These are phyloP conservation scores for Typhlichthys eigenmanni DNA, from an alignment of 2,797 vertebrate genomes.

Conservation along the genomic window DNA sequence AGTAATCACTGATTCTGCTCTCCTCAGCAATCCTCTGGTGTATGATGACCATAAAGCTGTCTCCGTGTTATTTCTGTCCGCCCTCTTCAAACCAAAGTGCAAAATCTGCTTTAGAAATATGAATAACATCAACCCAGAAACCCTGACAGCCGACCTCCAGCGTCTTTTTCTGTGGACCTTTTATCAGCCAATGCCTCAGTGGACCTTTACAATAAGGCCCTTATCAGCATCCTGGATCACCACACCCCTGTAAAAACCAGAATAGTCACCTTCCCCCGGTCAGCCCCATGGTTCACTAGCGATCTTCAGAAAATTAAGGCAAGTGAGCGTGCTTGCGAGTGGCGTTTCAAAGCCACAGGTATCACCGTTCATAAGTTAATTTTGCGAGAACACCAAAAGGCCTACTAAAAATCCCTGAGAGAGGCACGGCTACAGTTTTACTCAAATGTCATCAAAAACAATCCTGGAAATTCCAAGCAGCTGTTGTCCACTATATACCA, in stretches of 20 bases:
- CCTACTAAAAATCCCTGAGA: too few relatives aligned
- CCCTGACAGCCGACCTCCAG: neutral
- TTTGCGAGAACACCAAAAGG: too few relatives aligned
- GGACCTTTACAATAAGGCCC: neutral
- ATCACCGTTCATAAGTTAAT: too few relatives aligned
- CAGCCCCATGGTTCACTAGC: neutral
- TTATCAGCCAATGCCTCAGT: neutral
- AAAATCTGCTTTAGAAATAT: neutral
- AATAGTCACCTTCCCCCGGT: neutral
- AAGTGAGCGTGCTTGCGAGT: neutral
- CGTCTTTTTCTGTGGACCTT: neutral
- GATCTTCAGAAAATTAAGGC: neutral
- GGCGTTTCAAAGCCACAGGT: neutral
- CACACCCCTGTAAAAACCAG: conserved; percentile 1
- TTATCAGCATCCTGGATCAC: neutral
- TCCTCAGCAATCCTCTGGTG: too few relatives aligned
- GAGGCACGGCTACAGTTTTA: too few relatives aligned
- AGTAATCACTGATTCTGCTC: too few relatives aligned
- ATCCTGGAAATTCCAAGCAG: too few relatives aligned
- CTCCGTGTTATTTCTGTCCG: too few relatives aligned
- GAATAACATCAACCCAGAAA: neutral
- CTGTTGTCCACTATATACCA: too few relatives aligned
- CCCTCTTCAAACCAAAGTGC: neutral
- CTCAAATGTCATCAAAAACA: too few relatives aligned
- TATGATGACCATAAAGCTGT: too few relatives aligned